Evolutionary conservation across 2,888 invertebrate genomes (phyloP).

Genomic region (Clunio marinus): DNA sequence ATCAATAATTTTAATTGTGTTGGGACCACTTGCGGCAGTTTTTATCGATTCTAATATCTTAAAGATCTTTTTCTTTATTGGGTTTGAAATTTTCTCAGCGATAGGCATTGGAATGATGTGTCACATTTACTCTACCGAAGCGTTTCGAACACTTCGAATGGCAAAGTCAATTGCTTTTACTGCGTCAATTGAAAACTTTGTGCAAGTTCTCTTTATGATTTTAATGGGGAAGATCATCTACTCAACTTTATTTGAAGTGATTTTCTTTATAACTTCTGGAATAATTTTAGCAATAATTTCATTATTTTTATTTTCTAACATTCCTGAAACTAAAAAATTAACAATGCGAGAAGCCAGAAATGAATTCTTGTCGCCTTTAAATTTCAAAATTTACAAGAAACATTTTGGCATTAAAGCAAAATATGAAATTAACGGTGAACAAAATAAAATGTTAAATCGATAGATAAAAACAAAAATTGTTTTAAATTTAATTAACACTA

Average conservation of each 20-base stretch:
- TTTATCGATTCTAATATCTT: not conserved
- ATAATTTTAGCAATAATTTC: not conserved
- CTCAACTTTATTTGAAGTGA: not conserved
- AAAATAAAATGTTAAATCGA: too few species aligned
- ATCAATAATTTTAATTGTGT: not conserved
- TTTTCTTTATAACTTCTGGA: not conserved
- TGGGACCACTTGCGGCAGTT: not conserved
- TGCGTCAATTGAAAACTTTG: not conserved
- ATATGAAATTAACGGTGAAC: too few species aligned
- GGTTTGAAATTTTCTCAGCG: not conserved
- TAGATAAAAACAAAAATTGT: too few species aligned
- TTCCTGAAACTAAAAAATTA: not conserved
- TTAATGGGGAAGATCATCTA: too few species aligned
- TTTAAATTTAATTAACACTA: too few species aligned
- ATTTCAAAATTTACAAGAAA: too few species aligned
- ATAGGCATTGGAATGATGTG: not conserved
- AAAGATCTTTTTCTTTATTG: not conserved
- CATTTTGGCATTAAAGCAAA: too few species aligned
- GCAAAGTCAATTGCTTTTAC: conserved; percentile 8
- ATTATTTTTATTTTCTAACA: not conserved
- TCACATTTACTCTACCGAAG: conserved; percentile 14
- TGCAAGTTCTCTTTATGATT: not conserved
- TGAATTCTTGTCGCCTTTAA: conserved; percentile 1
- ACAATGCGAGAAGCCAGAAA: not conserved
- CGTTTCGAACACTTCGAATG: not conserved